These are phyloP conservation scores for Borostomias antarcticus DNA, from an alignment of 2,797 vertebrate genomes.

Conservation along the genomic window DNA sequence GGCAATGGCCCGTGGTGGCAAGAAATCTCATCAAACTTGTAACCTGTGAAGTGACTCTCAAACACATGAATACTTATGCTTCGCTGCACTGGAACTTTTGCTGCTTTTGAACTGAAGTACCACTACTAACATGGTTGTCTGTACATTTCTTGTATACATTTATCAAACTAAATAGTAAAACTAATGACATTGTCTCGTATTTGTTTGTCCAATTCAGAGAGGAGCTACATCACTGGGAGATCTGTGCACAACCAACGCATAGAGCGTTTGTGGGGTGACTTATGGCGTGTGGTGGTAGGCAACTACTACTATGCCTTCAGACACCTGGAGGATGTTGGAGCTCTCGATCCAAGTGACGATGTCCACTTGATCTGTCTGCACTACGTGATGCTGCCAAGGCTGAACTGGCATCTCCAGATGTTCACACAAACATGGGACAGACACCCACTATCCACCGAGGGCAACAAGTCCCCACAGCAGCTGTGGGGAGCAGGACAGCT, in stretches of 20 bases:
- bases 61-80: too few relatives aligned
- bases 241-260: constrained; percentile 6
- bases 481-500: background rate
- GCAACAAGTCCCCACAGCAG: background rate
- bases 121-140: too few relatives aligned
- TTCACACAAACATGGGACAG: background rate
- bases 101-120: too few relatives aligned
- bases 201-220: background rate
- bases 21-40: too few relatives aligned
- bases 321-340: background rate
- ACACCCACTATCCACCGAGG: background rate
- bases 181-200: too few relatives aligned
- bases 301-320: background rate
- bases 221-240: constrained; percentile 1
- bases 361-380: constrained; percentile 6
- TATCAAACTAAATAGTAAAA: background rate
- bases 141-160: too few relatives aligned
- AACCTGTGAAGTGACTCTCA: too few relatives aligned
- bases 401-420: background rate
- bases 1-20: too few relatives aligned
- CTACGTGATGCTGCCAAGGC: background rate
- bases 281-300: background rate
- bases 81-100: too few relatives aligned
- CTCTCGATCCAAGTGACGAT: constrained; percentile 1
- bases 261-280: background rate